Conservation (phyloP, 2,888 invertebrate genomes). For the Parascotia fuliginaria region DNA sequence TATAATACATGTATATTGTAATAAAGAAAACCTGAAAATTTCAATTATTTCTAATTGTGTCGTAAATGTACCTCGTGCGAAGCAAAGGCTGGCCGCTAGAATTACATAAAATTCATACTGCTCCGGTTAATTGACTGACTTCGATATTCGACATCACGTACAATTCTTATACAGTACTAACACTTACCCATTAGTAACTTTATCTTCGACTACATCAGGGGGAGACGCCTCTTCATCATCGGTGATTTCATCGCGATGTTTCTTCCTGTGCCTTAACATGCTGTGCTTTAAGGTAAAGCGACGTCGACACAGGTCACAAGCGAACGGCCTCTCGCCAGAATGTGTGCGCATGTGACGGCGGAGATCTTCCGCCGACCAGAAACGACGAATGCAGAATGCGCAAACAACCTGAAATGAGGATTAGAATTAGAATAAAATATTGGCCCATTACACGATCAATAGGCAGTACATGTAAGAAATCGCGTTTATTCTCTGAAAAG, state of each 20-base stretch:
- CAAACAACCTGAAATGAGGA: conserved; percentile 88
- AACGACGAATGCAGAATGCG: conserved; percentile 96
- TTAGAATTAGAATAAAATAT: background rate
- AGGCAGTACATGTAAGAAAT: too few relatives aligned
- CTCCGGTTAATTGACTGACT: too few relatives aligned
- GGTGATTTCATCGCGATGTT: conserved; percentile 88
- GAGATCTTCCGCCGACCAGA: conserved; percentile 97
- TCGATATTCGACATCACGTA: too few relatives aligned
- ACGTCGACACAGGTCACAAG: conserved; percentile 94
- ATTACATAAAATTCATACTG: too few relatives aligned
- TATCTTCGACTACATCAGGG: conserved; percentile 76
- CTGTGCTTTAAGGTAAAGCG: conserved; percentile 97
- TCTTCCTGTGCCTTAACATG: conserved; percentile 96
- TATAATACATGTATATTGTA: too few relatives aligned
- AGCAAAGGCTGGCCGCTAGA: too few relatives aligned
- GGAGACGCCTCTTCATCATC: conserved; percentile 83
- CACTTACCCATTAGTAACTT: conserved; percentile 70
- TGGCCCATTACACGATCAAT: too few relatives aligned
- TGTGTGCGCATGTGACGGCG: conserved; percentile 97
- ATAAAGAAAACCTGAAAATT: too few relatives aligned
- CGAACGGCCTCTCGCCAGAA: conserved; percentile 96
- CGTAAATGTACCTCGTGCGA: too few relatives aligned
- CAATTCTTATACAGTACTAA: too few relatives aligned
- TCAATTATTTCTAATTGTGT: too few relatives aligned
- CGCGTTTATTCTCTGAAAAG: too few relatives aligned